Evolutionary conservation across 2,113 vertebrate species (phyloP).

Genomic region (Psilopsiagon aurifrons): DNA sequence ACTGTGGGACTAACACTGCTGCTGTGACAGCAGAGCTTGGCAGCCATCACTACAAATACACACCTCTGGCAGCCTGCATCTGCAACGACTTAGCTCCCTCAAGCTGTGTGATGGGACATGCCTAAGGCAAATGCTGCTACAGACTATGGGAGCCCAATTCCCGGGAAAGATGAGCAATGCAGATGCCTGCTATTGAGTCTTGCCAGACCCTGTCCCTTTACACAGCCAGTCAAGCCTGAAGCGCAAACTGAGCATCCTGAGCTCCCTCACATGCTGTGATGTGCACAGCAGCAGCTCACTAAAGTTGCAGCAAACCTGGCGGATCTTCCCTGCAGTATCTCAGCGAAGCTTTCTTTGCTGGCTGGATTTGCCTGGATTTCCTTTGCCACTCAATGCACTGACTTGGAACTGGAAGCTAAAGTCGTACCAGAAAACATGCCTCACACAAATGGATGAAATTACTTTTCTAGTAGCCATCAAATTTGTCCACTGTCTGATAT

Average conservation of each 20-base stretch:
- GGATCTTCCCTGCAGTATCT: not conserved
- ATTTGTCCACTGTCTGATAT: not conserved
- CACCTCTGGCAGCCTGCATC: too few species aligned
- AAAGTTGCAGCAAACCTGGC: not conserved
- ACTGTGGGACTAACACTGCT: not conserved
- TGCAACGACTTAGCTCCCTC: not conserved
- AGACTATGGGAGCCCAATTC: fast-evolving
- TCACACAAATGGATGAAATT: not conserved
- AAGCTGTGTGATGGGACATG: fast-evolving
- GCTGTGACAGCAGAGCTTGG: not conserved
- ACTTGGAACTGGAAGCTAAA: not conserved
- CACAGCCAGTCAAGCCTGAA: not conserved
- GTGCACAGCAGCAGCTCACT: not conserved
- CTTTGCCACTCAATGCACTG: not conserved
- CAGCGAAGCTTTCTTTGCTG: not conserved
- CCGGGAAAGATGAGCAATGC: fast-evolving
- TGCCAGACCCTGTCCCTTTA: not conserved
- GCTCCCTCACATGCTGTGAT: not conserved
- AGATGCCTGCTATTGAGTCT: not conserved
- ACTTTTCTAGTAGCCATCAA: not conserved
- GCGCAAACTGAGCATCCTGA: not conserved
- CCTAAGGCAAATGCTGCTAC: not conserved
- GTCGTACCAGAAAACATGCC: not conserved
- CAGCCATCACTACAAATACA: not conserved
- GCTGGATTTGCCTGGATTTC: not conserved